Base-by-base conservation (phyloP, 2,888 invertebrate species). In the Lochmaea crataegi region DNA sequence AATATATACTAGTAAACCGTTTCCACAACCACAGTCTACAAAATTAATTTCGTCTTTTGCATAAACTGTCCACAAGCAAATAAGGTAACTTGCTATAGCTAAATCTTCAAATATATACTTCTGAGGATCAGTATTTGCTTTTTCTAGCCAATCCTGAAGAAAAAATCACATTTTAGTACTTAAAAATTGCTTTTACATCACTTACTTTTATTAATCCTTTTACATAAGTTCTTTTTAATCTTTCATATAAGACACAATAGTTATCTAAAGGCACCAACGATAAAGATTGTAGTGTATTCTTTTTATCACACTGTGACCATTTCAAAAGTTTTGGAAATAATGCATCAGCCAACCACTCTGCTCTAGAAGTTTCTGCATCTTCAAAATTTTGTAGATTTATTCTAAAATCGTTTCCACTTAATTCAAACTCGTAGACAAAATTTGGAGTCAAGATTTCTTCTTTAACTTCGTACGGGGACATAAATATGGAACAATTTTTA, bases 91-190 rank as follows among this genome's bases (percentile, higher is more conserved):
- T 7, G 96, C 96, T 81, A 99, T 98, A 4, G 96, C 97, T 76
- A 99, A 90, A 86, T 99, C 99, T 89, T 99, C 99, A 88, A 94
- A 96, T 0, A 99, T 95, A 89, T 94, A 98, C 86, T 99, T 99
- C 64, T 92, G 87, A 16, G 99, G 96, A 87, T 99, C 96, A 7
- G 99, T 99, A 75, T 91, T 92, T 10, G 99, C 98, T 78, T 91
- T 93, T 87, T 97, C 97, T 6, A 94, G 92, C 98, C 98, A 99
- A 76, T 92, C 91, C 92, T 94, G 80, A 63, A 88, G 87, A 68
- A 51, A 32, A 16, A 61, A 10, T 64, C 5, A 32, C 12, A 38
- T 5, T 32, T 32, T 64, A n/a, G 41, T n/a, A 38, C 9, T 61
- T 14, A 6, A 57, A 58, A 26, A 11, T 48, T 45, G 41, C 4